Evolutionary conservation across 1,140 invertebrate species (phyloP).

Genomic region (Eriosoma lanigerum): DNA sequence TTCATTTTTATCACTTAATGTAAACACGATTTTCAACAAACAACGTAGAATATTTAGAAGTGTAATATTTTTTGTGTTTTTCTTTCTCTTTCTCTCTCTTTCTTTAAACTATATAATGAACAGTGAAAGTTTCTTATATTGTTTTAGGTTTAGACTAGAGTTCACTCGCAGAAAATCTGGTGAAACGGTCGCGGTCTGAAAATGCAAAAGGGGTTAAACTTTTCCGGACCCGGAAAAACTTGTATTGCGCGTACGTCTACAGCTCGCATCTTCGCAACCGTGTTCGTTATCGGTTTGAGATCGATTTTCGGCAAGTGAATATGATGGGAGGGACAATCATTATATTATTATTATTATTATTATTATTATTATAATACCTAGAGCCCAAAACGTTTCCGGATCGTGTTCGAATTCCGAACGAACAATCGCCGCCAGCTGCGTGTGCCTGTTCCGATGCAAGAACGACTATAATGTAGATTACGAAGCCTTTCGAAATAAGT

Average conservation of each 20-base stretch:
- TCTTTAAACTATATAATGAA: constrained; percentile 17
- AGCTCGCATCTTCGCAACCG: no score
- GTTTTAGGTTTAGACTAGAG: constrained; percentile 2
- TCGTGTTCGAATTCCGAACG: neutral
- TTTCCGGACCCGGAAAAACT: constrained; percentile 17
- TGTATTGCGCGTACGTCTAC: neutral
- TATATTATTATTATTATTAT: no score
- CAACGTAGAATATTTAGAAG: no score
- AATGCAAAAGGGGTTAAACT: constrained; percentile 21
- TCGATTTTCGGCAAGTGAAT: neutral
- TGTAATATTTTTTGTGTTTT: no score
- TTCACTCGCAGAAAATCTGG: neutral
- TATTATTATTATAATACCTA: constrained; percentile 5
- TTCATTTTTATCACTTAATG: constrained; percentile 29
- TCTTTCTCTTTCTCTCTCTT: no score
- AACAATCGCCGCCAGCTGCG: constrained; percentile 21
- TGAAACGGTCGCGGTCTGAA: constrained; percentile 15
- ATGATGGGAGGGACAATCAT: no score
- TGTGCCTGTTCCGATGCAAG: neutral
- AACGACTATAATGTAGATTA: no score
- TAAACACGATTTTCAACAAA: neutral
- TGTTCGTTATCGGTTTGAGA: constrained; percentile 1
- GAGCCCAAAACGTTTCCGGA: constrained; percentile 29
- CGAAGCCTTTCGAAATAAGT: constrained; percentile 3
- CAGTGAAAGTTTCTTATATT: constrained; percentile 6